Evolutionary conservation across 2,888 invertebrate species (phyloP).

Genomic region (Peribatodes rhomboidaria): DNA sequence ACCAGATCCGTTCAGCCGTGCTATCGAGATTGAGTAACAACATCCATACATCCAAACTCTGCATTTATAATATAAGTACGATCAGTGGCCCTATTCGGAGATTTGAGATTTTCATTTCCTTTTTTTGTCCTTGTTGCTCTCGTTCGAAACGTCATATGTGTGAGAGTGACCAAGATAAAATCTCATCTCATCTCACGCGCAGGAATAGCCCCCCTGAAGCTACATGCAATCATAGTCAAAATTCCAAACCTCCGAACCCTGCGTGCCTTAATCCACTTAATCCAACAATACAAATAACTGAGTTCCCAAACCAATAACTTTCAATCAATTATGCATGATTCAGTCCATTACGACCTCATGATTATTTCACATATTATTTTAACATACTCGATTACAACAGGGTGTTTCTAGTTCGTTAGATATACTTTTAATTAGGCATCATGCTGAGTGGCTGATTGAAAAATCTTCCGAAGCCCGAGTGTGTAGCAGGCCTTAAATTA

Average conservation of each 20-base stretch:
- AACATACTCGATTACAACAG: slow-evolving; percentile 46
- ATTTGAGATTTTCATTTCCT: too few species aligned
- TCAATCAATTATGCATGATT: slow-evolving; percentile 48
- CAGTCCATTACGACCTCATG: slow-evolving; percentile 40
- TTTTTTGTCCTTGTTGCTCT: too few species aligned
- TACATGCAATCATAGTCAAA: neutral
- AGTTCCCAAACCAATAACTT: slow-evolving; percentile 38
- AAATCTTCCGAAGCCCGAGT: slow-evolving; percentile 59
- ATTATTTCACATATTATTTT: slow-evolving; percentile 41
- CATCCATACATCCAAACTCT: too few species aligned
- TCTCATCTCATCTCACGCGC: too few species aligned
- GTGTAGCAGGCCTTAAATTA: slow-evolving; percentile 58
- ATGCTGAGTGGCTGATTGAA: slow-evolving; percentile 77
- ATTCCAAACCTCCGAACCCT: neutral
- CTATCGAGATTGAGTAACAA: too few species aligned
- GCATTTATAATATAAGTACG: too few species aligned
- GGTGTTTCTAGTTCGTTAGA: slow-evolving; percentile 61
- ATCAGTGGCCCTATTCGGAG: too few species aligned
- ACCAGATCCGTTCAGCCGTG: too few species aligned
- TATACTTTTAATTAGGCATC: slow-evolving; percentile 74
- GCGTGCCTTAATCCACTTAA: slow-evolving; percentile 32
- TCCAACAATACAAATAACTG: slow-evolving; percentile 47
- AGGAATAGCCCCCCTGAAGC: too few species aligned
- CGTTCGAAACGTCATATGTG: too few species aligned
- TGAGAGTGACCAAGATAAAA: too few species aligned